phyloP scores from a whole-genome alignment of 2,113 vertebrate genomes.

The Cavia porcellus region DNA sequence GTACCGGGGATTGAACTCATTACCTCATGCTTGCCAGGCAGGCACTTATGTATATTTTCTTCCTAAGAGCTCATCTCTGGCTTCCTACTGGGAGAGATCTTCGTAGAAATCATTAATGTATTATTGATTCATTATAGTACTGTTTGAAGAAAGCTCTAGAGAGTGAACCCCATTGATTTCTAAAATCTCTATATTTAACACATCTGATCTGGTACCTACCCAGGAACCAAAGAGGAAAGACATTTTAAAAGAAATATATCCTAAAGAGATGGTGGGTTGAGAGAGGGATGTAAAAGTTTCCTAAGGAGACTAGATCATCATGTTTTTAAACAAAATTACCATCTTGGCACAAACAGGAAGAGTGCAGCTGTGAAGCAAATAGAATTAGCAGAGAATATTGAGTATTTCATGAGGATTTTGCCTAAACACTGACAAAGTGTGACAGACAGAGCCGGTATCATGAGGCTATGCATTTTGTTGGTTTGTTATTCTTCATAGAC shows the following conservation, averaged over 20 bases:
- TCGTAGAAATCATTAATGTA: not conserved
- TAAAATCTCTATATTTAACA: not conserved
- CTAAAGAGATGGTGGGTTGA: not conserved
- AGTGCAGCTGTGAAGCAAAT: not conserved
- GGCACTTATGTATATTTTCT: not conserved
- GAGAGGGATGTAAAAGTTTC: not conserved
- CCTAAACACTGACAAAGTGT: slow-evolving; percentile 14
- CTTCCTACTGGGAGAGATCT: not conserved
- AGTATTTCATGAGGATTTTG: slow-evolving; percentile 25
- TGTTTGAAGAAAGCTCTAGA: not conserved
- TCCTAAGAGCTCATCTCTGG: not conserved
- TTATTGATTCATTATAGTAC: not conserved
- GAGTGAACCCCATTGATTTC: not conserved
- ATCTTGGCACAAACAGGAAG: not conserved
- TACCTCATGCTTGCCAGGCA: too few relatives aligned
- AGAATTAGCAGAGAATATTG: not conserved
- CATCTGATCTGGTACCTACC: not conserved
- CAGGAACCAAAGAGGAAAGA: not conserved
- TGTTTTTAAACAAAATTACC: slow-evolving; percentile 31
- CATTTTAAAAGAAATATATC: not conserved
- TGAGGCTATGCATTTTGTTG: not conserved
- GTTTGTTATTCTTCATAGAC: slow-evolving; percentile 25
- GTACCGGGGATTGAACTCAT: too few relatives aligned
- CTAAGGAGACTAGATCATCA: not conserved
- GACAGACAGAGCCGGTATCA: not conserved